Evolutionary conservation across 1,140 invertebrate genomes (phyloP), one percentile per base, ranked within the genome.

Genomic region (Eubasilissa regina): DNA sequence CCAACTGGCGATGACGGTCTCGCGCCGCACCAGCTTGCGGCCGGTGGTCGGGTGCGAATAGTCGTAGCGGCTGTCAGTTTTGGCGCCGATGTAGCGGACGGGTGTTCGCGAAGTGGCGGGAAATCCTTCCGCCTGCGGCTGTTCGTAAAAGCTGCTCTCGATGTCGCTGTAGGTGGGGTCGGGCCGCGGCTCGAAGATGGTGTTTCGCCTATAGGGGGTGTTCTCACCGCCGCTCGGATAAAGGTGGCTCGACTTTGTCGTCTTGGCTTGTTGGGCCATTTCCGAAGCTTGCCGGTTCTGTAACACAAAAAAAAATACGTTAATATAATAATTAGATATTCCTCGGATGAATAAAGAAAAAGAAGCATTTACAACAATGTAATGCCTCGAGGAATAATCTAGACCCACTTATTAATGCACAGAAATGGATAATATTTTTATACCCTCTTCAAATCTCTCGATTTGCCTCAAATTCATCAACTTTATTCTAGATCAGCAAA

Each of bases 1-100:
- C 81, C 81, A 83, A 21, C 81, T 83, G 15, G 81, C 79, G 21
- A 83, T 83, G 56, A 83, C 75, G 12, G 81, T 79, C 51, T 83
- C 81, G n/a, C 81, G 17, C 3, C 81, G 58, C 11, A 35, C 80
- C 13, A 83, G 64, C 60, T 77, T 83, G 55, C n/a, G n/a, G n/a
- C n/a, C n/a, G n/a, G n/a, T n/a, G 25, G 25, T 6, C 1, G 25
- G 25, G 1, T 6, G 25, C 11, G 73, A 45, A 25, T 81, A 79
- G 13, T 76, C 70, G 43, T 79, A 73, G 43, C 74, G 73, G 58
- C 80, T 77, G 77, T 79, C 77, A 51, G 80, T 81, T 25, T 81
- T 75, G 48, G 80, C 77, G 56, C 80, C 80, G 12, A 72, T 72
- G 56, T 81, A 81, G 6, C 77, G 47, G 6, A 79, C 62, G 12